Evolutionary conservation across 1,140 invertebrate species (phyloP).

Genomic region (Philotrypesis tridentata): DNA sequence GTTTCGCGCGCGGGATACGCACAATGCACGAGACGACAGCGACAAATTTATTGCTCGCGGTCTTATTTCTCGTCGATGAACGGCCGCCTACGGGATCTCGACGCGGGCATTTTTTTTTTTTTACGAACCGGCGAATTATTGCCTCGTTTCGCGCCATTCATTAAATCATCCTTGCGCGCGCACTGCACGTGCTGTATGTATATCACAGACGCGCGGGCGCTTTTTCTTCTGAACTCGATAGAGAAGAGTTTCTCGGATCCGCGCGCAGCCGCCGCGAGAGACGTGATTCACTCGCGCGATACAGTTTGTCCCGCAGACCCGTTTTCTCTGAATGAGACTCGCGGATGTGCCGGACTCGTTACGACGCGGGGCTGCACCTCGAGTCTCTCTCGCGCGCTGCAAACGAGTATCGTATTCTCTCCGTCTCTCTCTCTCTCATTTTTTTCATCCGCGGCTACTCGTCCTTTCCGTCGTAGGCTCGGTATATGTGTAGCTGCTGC

Average conservation of each 20-base stretch:
- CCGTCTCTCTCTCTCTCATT: not conserved
- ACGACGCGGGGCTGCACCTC: not conserved
- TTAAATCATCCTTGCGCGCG: no score
- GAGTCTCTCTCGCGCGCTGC: not conserved
- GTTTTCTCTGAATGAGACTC: not conserved
- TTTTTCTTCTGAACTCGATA: not conserved
- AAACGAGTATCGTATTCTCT: slow-evolving; percentile 11
- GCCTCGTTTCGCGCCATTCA: no score
- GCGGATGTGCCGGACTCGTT: not conserved
- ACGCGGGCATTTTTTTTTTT: no score
- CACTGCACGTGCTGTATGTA: no score
- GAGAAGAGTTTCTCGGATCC: not conserved
- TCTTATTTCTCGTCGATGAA: not conserved
- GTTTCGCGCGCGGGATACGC: not conserved
- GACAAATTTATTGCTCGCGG: slow-evolving; percentile 1
- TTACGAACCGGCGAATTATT: not conserved
- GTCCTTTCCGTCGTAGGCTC: not conserved
- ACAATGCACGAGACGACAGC: not conserved
- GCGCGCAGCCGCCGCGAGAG: not conserved
- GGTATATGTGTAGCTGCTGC: no score
- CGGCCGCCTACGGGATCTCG: not conserved
- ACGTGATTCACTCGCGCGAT: not conserved
- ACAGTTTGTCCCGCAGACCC: not conserved
- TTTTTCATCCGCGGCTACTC: not conserved
- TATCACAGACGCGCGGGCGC: no score